phyloP scores from a whole-genome alignment of 1,140 invertebrate species.

The Asobara japonica region DNA sequence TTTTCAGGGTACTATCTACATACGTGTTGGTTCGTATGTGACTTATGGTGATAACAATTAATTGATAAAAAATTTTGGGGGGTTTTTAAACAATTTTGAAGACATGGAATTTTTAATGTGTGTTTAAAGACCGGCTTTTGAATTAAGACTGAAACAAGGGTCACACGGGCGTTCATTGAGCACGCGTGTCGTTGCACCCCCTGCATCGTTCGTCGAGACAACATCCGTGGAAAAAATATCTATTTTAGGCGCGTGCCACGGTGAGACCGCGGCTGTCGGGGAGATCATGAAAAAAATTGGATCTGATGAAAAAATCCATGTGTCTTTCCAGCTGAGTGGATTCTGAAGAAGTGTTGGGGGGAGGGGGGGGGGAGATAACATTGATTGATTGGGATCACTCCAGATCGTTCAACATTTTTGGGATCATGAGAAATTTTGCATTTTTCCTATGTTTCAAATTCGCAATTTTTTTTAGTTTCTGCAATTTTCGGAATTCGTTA shows the following conservation, averaged over 20 bases:
- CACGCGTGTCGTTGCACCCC: constrained; percentile 53
- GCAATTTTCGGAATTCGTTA: too few species aligned
- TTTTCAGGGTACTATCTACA: too few species aligned
- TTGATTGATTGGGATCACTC: too few species aligned
- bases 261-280: neutral
- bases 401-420: too few species aligned
- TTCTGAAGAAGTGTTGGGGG: too few species aligned
- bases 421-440: too few species aligned
- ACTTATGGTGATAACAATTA: neutral
- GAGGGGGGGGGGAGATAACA: too few species aligned
- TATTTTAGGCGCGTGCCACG: constrained; percentile 54
- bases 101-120: too few species aligned
- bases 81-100: neutral
- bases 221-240: constrained; percentile 43
- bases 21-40: too few species aligned
- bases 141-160: constrained; percentile 29
- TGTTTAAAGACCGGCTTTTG: constrained; percentile 15
- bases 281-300: neutral
- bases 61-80: neutral
- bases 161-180: constrained; percentile 16
- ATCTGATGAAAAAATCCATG: neutral
- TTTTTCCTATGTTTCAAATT: too few species aligned
- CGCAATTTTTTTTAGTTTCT: too few species aligned
- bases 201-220: constrained; percentile 43
- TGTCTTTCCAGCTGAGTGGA: too few species aligned